Evolutionary conservation across 2,888 invertebrate species (phyloP), one percentile per base, ranked within the genome.

Genomic region (Microchrysa polita): DNA sequence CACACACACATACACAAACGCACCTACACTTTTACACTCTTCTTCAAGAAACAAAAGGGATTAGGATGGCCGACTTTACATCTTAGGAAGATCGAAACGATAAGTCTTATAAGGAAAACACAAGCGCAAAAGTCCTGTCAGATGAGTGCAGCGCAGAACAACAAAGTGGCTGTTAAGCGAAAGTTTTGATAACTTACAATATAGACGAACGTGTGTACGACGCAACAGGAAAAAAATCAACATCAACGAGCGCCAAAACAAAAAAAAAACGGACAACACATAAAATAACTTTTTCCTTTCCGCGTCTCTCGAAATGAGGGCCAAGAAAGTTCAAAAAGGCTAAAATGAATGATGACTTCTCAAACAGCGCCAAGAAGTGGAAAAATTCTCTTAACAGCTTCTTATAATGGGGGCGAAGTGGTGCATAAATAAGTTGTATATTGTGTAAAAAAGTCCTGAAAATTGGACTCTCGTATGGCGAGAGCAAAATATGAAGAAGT

Each of bases 281-380:
- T 65, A 65, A 65, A 65, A 65, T 44, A 65, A 61, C 16, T 65
- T 65, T 63, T 65, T 48, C 22, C 12, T 48, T 65, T 65, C 12
- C 22, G 48, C 44, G 44, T n/a, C n/a, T 34, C 27, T 34, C 27
- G 48, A n/a, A 48, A 48, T 12, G 48, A 48, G 48, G 48, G 27
- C 27, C 27, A 34, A 61, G 65, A 16, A 44, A 48, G 65, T 48
- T 44, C 65, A 65, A 65, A n/a, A 61, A 34, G 48, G 48, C 65
- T 65, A 48, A 61, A 65, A 65, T 65, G 65, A 65, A 65, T 65
- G 65, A 65, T 65, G 65, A 65, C 65, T 65, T 48, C 65, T 65
- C 34, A 48, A 65, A 65, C 65, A 65, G 65, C n/a, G n/a, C 48
- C 16, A 65, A 65, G 16, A 34, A 65, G 65, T 65, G 65, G 65